Conservation (phyloP, 2,888 invertebrate species). For the Limnephilus lunatus region DNA sequence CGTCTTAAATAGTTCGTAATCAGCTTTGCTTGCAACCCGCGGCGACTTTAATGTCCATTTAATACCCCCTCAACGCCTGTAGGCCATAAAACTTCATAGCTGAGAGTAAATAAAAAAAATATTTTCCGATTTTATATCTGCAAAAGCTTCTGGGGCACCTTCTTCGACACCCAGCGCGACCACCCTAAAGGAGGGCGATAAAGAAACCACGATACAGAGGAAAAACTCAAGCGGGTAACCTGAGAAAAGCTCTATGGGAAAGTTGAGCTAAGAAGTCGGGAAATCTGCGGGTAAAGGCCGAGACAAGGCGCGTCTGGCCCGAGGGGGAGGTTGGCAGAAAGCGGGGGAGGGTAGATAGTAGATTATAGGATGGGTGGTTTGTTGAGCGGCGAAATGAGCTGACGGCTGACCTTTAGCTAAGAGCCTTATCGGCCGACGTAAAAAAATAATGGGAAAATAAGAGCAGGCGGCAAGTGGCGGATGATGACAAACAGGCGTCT, state of each 20-base stretch:
- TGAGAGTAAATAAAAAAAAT: background rate
- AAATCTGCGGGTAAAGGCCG: background rate
- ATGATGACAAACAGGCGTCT: background rate
- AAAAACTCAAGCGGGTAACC: background rate
- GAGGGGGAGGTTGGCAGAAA: background rate
- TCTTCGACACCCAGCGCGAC: background rate
- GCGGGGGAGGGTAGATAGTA: no score
- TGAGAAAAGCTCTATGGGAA: background rate
- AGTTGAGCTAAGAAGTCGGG: background rate
- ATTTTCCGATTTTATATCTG: constrained; percentile 12
- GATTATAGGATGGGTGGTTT: background rate
- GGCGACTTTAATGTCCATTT: background rate
- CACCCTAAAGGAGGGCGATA: background rate
- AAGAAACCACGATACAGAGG: background rate
- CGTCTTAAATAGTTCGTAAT: background rate
- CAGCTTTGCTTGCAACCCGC: no score
- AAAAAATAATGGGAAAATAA: constrained; percentile 12
- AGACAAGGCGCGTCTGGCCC: background rate
- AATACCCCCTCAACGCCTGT: background rate
- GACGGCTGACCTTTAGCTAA: constrained; percentile 4
- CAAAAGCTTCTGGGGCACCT: background rate
- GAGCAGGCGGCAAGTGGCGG: background rate
- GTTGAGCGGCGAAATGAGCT: background rate
- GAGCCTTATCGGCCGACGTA: background rate
- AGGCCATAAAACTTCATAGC: background rate